phyloP scores from a whole-genome alignment of 2,797 vertebrate species.

The Fundulus diaphanus region DNA sequence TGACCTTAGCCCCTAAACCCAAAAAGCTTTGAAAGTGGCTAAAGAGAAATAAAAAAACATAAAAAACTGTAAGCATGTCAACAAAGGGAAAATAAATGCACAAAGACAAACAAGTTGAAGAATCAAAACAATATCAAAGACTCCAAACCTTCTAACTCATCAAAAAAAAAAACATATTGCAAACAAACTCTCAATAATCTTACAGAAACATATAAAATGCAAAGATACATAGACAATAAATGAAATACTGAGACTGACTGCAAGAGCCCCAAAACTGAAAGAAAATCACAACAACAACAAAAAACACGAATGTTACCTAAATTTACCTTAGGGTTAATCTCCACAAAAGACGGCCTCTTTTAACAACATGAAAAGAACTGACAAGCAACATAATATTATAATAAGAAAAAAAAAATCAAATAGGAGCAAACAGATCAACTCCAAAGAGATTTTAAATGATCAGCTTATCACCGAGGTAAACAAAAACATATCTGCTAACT shows the following conservation, averaged over 20 bases:
- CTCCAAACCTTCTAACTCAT: too few relatives aligned
- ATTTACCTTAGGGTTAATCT: too few relatives aligned
- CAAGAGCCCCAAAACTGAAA: not conserved
- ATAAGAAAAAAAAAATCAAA: not conserved
- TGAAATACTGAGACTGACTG: not conserved
- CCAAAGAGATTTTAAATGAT: not conserved
- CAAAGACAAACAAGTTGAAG: too few relatives aligned
- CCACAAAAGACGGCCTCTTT: too few relatives aligned
- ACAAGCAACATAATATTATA: not conserved
- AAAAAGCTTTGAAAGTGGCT: not conserved
- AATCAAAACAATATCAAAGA: too few relatives aligned
- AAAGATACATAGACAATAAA: not conserved
- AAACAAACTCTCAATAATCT: too few relatives aligned
- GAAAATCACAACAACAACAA: not conserved
- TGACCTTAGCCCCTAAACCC: too few relatives aligned
- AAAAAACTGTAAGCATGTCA: not conserved
- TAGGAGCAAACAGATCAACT: not conserved
- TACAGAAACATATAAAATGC: not conserved
- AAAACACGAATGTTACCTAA: not conserved
- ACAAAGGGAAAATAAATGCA: too few relatives aligned
- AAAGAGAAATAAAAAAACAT: not conserved
- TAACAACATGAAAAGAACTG: not conserved
- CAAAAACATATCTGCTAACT: not conserved
- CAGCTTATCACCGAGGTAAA: not conserved
- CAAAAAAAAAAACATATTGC: too few relatives aligned